Conservation (phyloP, 2,113 vertebrate genomes). For the Pseudopipra pipra region DNA sequence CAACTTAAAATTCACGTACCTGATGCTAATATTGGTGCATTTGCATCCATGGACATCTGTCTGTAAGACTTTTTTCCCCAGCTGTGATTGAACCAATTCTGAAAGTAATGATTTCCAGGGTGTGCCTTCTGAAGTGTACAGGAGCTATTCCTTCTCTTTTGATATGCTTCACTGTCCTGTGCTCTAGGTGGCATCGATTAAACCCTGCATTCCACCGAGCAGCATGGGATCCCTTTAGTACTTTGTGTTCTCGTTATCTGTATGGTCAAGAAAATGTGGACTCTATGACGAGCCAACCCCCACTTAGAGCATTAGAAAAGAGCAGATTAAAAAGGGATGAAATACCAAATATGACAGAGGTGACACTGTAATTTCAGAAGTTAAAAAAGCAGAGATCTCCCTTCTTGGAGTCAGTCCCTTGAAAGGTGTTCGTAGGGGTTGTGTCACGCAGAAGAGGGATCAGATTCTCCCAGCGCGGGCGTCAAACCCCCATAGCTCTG, state of each 20-base stretch:
- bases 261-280: background rate
- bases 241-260: background rate
- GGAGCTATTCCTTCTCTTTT: background rate
- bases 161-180: background rate
- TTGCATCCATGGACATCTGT: background rate
- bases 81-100: background rate
- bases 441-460: background rate
- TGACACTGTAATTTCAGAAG: background rate
- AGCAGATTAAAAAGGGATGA: background rate
- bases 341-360: background rate
- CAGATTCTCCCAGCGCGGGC: accelerated
- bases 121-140: background rate
- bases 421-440: background rate
- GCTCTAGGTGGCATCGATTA: background rate
- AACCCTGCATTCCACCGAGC: background rate
- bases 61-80: background rate
- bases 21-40: background rate
- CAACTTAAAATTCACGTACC: background rate
- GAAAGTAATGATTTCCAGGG: background rate
- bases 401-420: background rate
- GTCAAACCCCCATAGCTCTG: background rate
- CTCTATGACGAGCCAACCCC: background rate
- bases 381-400: background rate
- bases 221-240: background rate
- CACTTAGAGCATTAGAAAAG: background rate